Evolutionary conservation across 2,888 invertebrate species (phyloP).

Genomic region (Geophilus truncorum): DNA sequence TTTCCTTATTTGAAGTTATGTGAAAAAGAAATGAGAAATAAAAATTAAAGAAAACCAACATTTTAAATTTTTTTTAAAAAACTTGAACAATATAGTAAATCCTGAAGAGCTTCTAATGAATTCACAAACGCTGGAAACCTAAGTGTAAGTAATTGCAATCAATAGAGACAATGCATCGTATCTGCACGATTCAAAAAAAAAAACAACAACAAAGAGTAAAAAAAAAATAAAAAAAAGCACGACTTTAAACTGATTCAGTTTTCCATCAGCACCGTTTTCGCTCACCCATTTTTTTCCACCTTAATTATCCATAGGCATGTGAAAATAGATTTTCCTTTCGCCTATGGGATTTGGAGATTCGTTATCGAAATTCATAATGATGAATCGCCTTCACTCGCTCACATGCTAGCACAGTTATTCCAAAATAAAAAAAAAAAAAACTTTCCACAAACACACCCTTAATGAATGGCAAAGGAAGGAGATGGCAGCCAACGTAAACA

Average conservation of each 20-base stretch:
- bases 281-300: neutral
- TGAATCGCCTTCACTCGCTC: constrained; percentile 21
- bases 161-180: constrained; percentile 3
- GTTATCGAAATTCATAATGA: constrained; percentile 27
- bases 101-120: constrained; percentile 22
- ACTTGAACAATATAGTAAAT: neutral
- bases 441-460: constrained; percentile 11
- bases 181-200: neutral
- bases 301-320: constrained; percentile 17
- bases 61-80: neutral
- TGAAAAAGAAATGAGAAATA: neutral
- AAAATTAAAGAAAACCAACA: neutral
- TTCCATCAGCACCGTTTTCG: constrained; percentile 14
- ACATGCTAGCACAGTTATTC: neutral
- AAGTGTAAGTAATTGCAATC: constrained; percentile 27
- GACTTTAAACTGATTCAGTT: constrained; percentile 15
- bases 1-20: constrained; percentile 13
- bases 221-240: neutral
- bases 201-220: neutral
- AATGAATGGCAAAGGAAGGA: constrained; percentile 16
- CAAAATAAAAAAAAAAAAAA: neutral
- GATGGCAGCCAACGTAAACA: constrained; percentile 21
- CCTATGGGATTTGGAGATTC: constrained; percentile 24
- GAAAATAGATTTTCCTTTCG: constrained; percentile 18
- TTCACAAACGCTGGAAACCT: constrained; percentile 6